Conservation (phyloP, 2,113 vertebrate species). For the Periophthalmus modestus region DNA sequence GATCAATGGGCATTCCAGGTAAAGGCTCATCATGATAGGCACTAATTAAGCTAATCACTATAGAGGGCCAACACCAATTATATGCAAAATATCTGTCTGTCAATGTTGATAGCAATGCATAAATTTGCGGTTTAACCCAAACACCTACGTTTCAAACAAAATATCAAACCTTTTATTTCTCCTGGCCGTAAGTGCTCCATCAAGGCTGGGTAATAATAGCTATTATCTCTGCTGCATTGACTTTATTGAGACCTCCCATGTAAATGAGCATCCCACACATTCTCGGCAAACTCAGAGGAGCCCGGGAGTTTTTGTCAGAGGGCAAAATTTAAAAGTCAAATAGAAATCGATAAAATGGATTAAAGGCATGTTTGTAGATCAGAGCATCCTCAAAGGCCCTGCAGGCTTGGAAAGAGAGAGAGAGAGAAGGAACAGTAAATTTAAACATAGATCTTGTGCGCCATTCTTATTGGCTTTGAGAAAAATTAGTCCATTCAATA, state of each 20-base stretch:
- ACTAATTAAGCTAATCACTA: conserved; percentile 7
- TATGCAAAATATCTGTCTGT: conserved; percentile 6
- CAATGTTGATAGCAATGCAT: neutral
- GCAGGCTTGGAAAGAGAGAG: conserved; percentile 6
- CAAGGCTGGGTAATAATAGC: conserved; percentile 31
- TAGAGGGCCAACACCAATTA: neutral
- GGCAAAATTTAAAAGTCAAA: conserved; percentile 77
- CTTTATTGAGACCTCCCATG: conserved; percentile 30
- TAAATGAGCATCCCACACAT: conserved; percentile 55
- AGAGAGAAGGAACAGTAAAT: neutral
- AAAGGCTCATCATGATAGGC: conserved; percentile 21
- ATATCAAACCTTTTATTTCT: neutral
- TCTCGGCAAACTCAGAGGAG: conserved; percentile 40
- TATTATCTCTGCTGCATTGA: conserved; percentile 8
- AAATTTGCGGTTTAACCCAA: conserved; percentile 4
- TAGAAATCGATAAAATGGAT: conserved; percentile 70
- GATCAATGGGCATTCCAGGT: neutral
- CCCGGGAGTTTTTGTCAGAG: conserved; percentile 58
- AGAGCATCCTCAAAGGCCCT: conserved; percentile 43
- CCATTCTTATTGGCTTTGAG: neutral
- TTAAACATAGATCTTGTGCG: neutral
- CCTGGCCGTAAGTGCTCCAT: conserved; percentile 19
- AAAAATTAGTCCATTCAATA: neutral
- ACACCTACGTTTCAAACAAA: neutral
- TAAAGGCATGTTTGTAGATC: conserved; percentile 64